A percentile compares a stretch with the other conserved stretches of the same genome.
Conservation (phyloP, 2,113 vertebrate species). For the Brachirus orientalis region DNA sequence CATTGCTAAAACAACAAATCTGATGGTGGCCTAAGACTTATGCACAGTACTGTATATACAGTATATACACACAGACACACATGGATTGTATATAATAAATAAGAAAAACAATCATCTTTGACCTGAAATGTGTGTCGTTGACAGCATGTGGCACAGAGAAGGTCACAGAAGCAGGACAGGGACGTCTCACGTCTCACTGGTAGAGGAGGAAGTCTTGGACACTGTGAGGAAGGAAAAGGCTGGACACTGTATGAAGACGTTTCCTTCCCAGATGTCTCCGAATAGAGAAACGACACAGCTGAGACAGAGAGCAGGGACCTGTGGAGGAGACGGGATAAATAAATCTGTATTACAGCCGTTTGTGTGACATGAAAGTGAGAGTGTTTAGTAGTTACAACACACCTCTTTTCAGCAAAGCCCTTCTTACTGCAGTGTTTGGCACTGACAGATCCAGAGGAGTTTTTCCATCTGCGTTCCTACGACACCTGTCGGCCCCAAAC, state of each 20-base stretch:
- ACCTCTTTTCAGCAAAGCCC: constrained; percentile 74
- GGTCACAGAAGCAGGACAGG: too few species aligned
- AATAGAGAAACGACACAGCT: constrained; percentile 87
- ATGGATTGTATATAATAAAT: too few species aligned
- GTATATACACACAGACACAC: too few species aligned
- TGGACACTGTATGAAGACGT: constrained; percentile 77
- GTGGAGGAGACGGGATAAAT: not conserved
- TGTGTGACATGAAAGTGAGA: not conserved
- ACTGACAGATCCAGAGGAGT: constrained; percentile 84
- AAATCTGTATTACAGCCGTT: not conserved
- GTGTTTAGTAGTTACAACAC: not conserved
- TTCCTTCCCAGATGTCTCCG: constrained; percentile 85
- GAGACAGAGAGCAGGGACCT: constrained; percentile 87
- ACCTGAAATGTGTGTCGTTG: too few species aligned
- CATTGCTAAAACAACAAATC: too few species aligned
- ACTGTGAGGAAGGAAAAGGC: constrained; percentile 85
- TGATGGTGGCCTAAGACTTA: too few species aligned
- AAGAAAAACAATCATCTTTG: too few species aligned
- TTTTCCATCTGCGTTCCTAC: constrained; percentile 86
- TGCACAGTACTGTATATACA: too few species aligned
- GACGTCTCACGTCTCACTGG: constrained; percentile 78
- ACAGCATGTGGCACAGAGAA: too few species aligned
- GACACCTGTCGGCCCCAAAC: constrained; percentile 85
- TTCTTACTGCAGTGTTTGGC: constrained; percentile 80
- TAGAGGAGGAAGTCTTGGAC: constrained; percentile 89